A percentile compares a stretch with the other conserved stretches of the same genome.
Conservation (phyloP, 2,797 vertebrate genomes). For the Mormyrus hasselquistii region DNA sequence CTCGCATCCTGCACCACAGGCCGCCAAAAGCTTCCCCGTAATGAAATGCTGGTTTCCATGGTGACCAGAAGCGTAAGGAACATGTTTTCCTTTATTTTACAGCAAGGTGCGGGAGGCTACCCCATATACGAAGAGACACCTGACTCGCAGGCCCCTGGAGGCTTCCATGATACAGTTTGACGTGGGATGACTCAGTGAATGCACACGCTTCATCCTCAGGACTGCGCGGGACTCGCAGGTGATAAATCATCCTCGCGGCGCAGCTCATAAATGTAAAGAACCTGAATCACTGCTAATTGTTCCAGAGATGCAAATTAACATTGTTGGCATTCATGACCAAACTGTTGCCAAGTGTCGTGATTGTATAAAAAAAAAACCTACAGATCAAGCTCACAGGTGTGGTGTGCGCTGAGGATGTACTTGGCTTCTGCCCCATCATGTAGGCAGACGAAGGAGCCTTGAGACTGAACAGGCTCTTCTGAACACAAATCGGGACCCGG, state of each 20-base stretch:
- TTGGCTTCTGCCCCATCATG: not conserved
- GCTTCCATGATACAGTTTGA: not conserved
- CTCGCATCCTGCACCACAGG: not conserved
- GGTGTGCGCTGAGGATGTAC: not conserved
- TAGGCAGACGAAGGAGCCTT: not conserved
- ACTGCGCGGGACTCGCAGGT: not conserved
- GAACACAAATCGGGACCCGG: not conserved
- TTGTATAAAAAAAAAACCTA: not conserved
- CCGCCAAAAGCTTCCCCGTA: not conserved
- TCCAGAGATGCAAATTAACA: not conserved
- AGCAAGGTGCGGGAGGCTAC: constrained; percentile 8
- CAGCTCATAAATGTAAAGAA: constrained; percentile 1
- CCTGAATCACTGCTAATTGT: not conserved
- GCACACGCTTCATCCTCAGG: not conserved
- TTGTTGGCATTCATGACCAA: not conserved
- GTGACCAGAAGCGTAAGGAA: constrained; percentile 2
- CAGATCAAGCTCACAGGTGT: not conserved
- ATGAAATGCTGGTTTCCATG: constrained; percentile 11
- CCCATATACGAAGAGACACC: not conserved
- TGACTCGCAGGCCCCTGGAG: not conserved
- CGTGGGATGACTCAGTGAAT: not conserved
- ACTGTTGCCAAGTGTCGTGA: not conserved
- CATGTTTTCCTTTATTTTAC: not conserved
- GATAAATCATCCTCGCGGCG: not conserved
- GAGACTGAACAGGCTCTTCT: not conserved